Evolutionary conservation across 2,888 invertebrate species (phyloP), one percentile per base, ranked within the genome.

Genomic region (Melanostoma scalare): DNA sequence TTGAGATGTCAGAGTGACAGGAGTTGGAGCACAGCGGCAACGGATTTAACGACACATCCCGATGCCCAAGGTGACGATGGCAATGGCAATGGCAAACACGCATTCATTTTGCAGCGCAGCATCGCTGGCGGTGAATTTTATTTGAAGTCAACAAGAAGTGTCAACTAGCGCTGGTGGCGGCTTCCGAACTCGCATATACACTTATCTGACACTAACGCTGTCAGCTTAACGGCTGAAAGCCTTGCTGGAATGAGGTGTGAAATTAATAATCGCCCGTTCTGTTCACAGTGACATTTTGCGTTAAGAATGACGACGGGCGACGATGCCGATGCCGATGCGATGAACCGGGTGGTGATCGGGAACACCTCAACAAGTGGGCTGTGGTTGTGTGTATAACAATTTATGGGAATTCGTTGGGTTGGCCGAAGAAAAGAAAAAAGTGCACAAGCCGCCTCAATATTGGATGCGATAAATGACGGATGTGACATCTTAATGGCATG

Each of bases 1-100:
- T 86, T 86, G 86, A 86, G 86, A 79, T 80, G 85, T 86, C 85
- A 75, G 71, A 56, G 61, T 53, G 72, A 85, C 80, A 78, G 82
- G 82, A 84, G 69, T 61, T 46, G 63, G 55, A 40, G 65, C 58
- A 42, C 48, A 68, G 67, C 71, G 53, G 68, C 58, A 56, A 48
- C 52, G 48, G 61, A 61, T 68, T 77, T 77, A 82, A 74, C 73
- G 73, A 82, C 78, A 63, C 68, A 50, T 50, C 63, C 38, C 20
- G 20, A 20, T 20, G 20, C 20, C 73, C 73, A 36, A 55, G 78
- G 82, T 82, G 78, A 82, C 78, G 82, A 78, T 82, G 82, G 20
- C 20, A 20, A 20, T 20, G 20, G 20, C 20, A 20, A 20, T 20
- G 20, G 73, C 69, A 68, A 73, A 77, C 53, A 65, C 79, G 61